These are phyloP conservation scores for Gymnosoma rotundatum DNA, from an alignment of 2,888 invertebrate species.

Conservation along the genomic window DNA sequence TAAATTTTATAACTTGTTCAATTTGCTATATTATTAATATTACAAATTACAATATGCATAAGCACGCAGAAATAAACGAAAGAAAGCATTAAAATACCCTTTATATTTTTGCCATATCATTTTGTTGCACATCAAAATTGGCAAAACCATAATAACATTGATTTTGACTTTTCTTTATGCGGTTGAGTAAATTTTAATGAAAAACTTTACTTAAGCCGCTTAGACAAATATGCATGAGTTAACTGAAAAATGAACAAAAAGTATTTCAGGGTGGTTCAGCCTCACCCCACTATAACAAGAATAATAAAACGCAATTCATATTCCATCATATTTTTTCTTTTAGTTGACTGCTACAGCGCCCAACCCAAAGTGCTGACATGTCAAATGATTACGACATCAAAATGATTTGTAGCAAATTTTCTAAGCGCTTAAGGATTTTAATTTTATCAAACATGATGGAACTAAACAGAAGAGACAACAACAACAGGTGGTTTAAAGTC, in stretches of 20 bases:
- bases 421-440: not conserved
- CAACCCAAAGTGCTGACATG: conserved; percentile 34
- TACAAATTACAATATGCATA: too few species aligned
- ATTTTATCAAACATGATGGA: not conserved
- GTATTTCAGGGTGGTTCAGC: conserved; percentile 23
- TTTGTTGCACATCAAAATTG: not conserved
- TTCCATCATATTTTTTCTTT: conserved; percentile 2
- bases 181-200: conserved; percentile 72
- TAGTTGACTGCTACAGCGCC: not conserved
- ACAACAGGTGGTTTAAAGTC: conserved; percentile 51
- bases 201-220: conserved; percentile 73
- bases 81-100: too few species aligned
- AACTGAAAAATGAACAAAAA: conserved; percentile 21
- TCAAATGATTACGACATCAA: conserved; percentile 51
- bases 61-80: too few species aligned
- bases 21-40: too few species aligned
- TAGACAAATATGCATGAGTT: conserved; percentile 63
- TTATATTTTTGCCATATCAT: not conserved
- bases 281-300: not conserved
- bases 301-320: conserved; percentile 48
- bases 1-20: too few species aligned
- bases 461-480: not conserved
- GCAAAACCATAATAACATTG: conserved; percentile 66
- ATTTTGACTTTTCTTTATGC: conserved; percentile 73
- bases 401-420: conserved; percentile 51